phyloP scores from a whole-genome alignment of 2,888 invertebrate genomes.

The Fragum whitleyi region DNA sequence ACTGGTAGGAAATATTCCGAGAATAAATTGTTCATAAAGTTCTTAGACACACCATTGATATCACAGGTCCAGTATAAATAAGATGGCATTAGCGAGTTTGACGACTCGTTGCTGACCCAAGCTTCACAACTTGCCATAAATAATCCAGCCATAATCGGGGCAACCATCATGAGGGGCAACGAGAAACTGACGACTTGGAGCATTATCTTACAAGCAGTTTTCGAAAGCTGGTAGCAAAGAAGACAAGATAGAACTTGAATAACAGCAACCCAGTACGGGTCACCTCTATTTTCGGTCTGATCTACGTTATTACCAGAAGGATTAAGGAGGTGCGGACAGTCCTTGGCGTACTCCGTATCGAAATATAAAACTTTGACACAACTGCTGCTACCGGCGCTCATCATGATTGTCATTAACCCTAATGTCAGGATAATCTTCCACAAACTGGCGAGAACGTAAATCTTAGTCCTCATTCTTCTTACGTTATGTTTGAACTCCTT shows the following conservation, averaged over 20 bases:
- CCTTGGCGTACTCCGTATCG: conserved; percentile 62
- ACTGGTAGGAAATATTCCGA: conserved; percentile 73
- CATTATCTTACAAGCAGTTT: conserved; percentile 97
- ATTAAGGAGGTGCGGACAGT: conserved; percentile 72
- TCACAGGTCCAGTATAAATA: conserved; percentile 97
- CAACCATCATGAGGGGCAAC: conserved; percentile 96
- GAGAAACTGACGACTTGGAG: conserved; percentile 99
- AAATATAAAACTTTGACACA: conserved; percentile 75
- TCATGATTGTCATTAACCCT: conserved; percentile 89
- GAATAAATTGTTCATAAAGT: conserved; percentile 68
- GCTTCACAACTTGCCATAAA: conserved; percentile 95
- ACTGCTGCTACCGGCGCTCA: conserved; percentile 68
- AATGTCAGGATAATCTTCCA: conserved; percentile 96
- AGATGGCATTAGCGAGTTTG: conserved; percentile 59
- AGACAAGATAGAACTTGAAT: conserved; percentile 94
- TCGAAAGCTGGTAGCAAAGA: conserved; percentile 96
- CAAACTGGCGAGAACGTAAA: conserved; percentile 94
- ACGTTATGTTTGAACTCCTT: conserved; percentile 90
- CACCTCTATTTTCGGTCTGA: conserved; percentile 52
- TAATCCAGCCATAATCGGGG: conserved; percentile 94
- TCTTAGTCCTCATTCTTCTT: conserved; percentile 93
- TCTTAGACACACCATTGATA: conserved; percentile 87
- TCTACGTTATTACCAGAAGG: conserved; percentile 66
- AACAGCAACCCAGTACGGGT: conserved; percentile 75
- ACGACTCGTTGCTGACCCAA: conserved; percentile 89